Base-by-base conservation (phyloP, 2,797 vertebrate species). In the Hydrocynus forskahlii region DNA sequence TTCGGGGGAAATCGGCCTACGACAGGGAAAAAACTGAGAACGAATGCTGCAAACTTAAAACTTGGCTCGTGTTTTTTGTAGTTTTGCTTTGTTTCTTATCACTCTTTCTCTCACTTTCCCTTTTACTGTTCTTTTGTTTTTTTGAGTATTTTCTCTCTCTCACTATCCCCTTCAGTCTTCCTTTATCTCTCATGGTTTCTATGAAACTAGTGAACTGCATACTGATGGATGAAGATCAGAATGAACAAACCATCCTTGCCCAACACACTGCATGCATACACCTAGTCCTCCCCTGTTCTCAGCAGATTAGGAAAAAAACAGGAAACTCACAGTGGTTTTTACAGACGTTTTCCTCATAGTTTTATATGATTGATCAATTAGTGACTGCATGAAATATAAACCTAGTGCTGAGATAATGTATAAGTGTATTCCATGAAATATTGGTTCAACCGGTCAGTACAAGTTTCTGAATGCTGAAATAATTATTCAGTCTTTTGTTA, bases 181-280 rank as follows among this genome's bases (percentile, higher is more conserved):
- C 52, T 35, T 73, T 52, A 35, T 70, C 69, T 72, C 69, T 55
- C 52, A 35, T 29, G 52, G 52, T 21, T 73, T 73, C 52, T 73
- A 7, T 38, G 3, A 73, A 35, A 16, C 29, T 57, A 73, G 23
- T 13, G 70, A 38, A 25, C 70, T 35, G 70, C 70, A 73, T 57
- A 73, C 70, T 38, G 70, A 73, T 73, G 52, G 35, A 73, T 57
- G 52, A 57, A 73, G 48, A 25, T 1, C 50, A 43, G 40, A 68
- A 68, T 67, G 64, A 57, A 57, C 7, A 55, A 57, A 73, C 29
- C 48, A 57, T 73, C 2, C 52, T 7, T 38, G 52, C 19, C 50
- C 55, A 21, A 38, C 17, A 38, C 25, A n/a, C 17, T 19, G 7
- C 70, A 73, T 10, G n/a, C 70, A n/a, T 17, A 73, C 25, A 2